Conservation (phyloP, 1,140 invertebrate species). For the Callitettix versicolor region DNA sequence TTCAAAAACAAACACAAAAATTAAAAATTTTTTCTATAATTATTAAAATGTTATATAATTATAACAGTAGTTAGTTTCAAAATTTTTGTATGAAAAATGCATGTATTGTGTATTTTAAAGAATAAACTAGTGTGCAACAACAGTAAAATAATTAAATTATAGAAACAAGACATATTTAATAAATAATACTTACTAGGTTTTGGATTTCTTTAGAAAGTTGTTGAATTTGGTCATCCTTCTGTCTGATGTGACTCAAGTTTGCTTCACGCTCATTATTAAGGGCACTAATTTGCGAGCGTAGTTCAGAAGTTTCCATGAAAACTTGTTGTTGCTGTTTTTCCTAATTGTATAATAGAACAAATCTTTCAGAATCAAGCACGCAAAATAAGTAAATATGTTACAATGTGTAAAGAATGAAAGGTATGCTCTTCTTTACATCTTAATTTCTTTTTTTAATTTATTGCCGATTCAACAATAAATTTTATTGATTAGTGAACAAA, state of each 20-base stretch:
- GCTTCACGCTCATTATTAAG: constrained; percentile 52
- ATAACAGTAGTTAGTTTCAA: no score
- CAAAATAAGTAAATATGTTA: neutral
- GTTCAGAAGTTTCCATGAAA: constrained; percentile 34
- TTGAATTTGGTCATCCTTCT: constrained; percentile 60
- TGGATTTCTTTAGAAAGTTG: constrained; percentile 56
- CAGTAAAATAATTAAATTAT: no score
- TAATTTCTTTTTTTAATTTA: no score
- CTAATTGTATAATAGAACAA: constrained; percentile 6
- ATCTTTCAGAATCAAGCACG: no score
- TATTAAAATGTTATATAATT: no score
- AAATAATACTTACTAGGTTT: constrained; percentile 34
- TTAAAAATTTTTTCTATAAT: no score
- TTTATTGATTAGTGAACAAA: neutral
- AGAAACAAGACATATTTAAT: no score
- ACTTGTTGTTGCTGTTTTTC: constrained; percentile 26
- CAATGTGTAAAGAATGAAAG: neutral
- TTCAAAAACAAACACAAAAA: no score
- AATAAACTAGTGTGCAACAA: no score
- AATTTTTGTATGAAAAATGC: no score
- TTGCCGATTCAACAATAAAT: neutral
- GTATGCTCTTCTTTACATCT: no score
- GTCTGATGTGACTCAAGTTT: constrained; percentile 49
- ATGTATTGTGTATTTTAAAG: no score
- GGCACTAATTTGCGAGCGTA: constrained; percentile 48